phyloP scores from a whole-genome alignment of 35 echinoderm and acorn worm species.

The Diadema setosum region DNA sequence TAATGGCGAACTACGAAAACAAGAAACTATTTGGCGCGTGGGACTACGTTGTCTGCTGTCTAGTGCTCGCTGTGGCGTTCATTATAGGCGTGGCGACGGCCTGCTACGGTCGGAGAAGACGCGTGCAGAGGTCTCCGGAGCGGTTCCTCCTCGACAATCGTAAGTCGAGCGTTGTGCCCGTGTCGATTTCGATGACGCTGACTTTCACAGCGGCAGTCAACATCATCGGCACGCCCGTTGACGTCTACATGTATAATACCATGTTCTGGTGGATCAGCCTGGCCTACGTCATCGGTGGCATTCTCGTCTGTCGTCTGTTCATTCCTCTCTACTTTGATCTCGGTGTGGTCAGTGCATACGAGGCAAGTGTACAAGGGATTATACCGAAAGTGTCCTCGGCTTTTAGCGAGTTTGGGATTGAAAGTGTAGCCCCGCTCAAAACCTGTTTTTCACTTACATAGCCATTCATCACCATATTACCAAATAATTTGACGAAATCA shows the following conservation, averaged over 20 bases:
- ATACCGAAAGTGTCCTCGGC: no score
- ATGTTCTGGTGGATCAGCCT: slow-evolving; percentile 19
- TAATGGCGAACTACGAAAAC: background rate
- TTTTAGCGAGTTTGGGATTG: no score
- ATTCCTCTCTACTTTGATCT: background rate
- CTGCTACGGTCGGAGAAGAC: background rate
- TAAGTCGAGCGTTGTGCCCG: background rate
- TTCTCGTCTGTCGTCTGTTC: background rate
- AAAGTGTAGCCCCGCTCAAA: no score
- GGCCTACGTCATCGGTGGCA: background rate
- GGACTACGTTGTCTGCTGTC: background rate
- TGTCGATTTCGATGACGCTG: background rate
- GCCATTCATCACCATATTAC: no score
- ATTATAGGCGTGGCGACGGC: background rate
- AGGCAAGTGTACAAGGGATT: background rate
- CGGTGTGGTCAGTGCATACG: background rate
- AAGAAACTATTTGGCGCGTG: background rate
- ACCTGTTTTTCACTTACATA: no score
- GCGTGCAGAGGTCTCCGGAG: background rate
- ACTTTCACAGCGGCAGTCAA: background rate
- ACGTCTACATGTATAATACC: slow-evolving; percentile 17
- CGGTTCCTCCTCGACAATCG: background rate
- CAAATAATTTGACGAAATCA: no score
- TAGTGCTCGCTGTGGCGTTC: background rate
- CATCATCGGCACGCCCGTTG: background rate